Evolutionary conservation across 1,140 invertebrate genomes (phyloP), one percentile per base, ranked within the genome.

Genomic region (Cylas formicarius): DNA sequence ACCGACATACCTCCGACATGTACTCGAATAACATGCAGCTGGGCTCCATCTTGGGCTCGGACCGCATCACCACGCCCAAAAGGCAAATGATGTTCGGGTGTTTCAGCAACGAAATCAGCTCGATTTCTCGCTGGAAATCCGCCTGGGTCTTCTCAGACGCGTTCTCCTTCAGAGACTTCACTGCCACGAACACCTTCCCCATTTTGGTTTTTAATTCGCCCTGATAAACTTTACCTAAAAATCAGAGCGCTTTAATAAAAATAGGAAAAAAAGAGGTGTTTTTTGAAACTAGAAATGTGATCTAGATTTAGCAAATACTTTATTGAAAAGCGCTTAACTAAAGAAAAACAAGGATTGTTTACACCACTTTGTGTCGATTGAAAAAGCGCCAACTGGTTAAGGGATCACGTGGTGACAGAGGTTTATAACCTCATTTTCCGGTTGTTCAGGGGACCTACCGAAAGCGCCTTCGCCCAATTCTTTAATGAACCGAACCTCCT

Each of bases 11-110:
- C 58, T 75, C 80, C 2, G 84, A 83, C 89, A 93, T 95, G 61
- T 91, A 95, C 65, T 97, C 93, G 70, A 96, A 97, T 2, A 97
- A 70, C 90, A 97, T 94, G 62, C 90, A 95, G 63, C 90, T 80
- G 1, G 92, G 92, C 20, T 48, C 46, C 40, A 92, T 87, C 52
- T n/a, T n/a, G n/a, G n/a, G n/a, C 57, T 93, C 87, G 39, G 92
- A 87, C 52, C 86, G 84, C 32, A 91, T 73, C 34, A 91, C 85
- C 2, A 97, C 90, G 0, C 92, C 93, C 11, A 97, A 73, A 32
- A 97, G 77, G 67, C 90, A 94, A 28, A 97, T 91, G 50, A 98
- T 93, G 64, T 97, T 96, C 0, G 91, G 88, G 72, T 97, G 93
- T 39, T 86, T 78, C 27, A 98, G 69, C 65, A 95, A 90, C 0